phyloP scores from a whole-genome alignment of 2,888 invertebrate species.

The Schizotus pectinicornis region DNA sequence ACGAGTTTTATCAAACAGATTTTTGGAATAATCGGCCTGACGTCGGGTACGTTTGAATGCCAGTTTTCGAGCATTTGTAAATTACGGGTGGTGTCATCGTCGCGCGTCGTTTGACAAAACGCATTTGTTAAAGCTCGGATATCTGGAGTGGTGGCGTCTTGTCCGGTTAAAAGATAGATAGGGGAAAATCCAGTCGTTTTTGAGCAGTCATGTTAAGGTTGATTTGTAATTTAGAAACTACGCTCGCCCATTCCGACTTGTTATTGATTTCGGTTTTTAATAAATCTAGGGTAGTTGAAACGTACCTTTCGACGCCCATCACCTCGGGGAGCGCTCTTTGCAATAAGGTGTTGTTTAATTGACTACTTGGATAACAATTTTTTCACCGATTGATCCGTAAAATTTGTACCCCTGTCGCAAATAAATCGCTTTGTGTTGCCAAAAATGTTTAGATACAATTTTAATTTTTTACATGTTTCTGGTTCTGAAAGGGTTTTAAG shows the following conservation, averaged over 20 bases:
- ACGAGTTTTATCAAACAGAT: conserved; percentile 24
- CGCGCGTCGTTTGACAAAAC: conserved; percentile 5
- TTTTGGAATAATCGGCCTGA: conserved; percentile 16
- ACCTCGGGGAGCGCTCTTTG: neutral
- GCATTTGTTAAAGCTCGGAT: conserved; percentile 16
- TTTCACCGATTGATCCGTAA: no score
- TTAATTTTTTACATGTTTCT: no score
- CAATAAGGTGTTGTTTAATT: neutral
- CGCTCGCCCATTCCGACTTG: conserved; percentile 31
- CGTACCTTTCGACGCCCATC: conserved; percentile 6
- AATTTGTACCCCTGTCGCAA: no score
- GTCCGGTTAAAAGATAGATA: conserved; percentile 22
- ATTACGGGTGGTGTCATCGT: neutral
- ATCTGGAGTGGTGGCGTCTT: conserved; percentile 8
- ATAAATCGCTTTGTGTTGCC: no score
- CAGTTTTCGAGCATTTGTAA: conserved; percentile 26
- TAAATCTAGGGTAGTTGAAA: neutral
- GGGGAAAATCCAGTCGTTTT: conserved; percentile 30
- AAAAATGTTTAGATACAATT: no score
- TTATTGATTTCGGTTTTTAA: neutral
- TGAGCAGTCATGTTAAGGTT: conserved; percentile 26
- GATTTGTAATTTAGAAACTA: conserved; percentile 19
- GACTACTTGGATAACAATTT: no score
- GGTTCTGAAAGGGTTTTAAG: no score
- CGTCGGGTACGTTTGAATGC: conserved; percentile 23